Evolutionary conservation across 2,888 invertebrate species (phyloP).

Genomic region (Drosophila anomalata): DNA sequence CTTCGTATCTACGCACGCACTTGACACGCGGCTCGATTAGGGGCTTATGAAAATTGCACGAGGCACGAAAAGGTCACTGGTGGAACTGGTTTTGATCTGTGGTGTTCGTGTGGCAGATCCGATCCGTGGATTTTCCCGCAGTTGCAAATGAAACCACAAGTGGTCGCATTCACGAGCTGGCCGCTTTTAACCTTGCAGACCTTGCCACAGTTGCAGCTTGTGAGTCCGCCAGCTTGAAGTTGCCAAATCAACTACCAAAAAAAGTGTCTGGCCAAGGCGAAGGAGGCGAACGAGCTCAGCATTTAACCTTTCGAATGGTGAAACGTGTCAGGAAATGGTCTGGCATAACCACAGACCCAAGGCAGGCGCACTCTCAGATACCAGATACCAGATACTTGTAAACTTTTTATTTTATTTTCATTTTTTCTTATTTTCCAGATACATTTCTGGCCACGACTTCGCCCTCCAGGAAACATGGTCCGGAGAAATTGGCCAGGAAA

Average conservation of each 20-base stretch:
- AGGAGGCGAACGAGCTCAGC: conserved; percentile 58
- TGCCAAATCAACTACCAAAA: conserved; percentile 16
- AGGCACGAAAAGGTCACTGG: conserved; percentile 70
- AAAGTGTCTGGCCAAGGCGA: conserved; percentile 68
- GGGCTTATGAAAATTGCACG: conserved; percentile 64
- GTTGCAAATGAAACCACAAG: conserved; percentile 47
- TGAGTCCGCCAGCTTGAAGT: conserved; percentile 29
- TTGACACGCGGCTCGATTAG: conserved; percentile 64
- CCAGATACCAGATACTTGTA: conserved; percentile 17
- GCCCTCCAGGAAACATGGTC: conserved; percentile 34
- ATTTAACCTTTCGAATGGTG: conserved; percentile 65
- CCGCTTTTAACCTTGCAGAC: conserved; percentile 74
- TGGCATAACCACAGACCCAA: conserved; percentile 44
- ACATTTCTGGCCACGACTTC: conserved; percentile 37
- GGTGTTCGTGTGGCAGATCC: conserved; percentile 7
- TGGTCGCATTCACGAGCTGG: conserved; percentile 46
- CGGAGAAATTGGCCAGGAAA: conserved; percentile 19
- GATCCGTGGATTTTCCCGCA: conserved; percentile 24
- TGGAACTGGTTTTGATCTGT: conserved; percentile 60
- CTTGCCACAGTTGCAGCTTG: conserved; percentile 75
- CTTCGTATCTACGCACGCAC: conserved; percentile 56
- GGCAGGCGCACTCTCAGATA: conserved; percentile 29
- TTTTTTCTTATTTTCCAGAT: conserved; percentile 9
- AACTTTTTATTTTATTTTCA: conserved; percentile 4
- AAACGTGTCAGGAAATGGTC: conserved; percentile 69